phyloP scores from a whole-genome alignment of 1,140 invertebrate genomes.

The Araneus ventricosus region DNA sequence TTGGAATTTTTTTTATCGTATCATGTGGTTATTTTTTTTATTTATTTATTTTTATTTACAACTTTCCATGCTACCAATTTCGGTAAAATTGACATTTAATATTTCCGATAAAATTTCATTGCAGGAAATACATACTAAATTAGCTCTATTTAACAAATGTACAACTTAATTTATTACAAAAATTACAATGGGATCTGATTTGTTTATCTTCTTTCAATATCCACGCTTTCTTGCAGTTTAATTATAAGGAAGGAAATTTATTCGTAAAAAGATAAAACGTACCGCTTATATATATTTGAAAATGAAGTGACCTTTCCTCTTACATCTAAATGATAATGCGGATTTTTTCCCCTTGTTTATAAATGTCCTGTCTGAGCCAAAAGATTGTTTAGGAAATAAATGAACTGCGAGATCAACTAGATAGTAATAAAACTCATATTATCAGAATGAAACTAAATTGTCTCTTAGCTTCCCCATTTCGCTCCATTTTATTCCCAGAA shows the following conservation, averaged over 20 bases:
- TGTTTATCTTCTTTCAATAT: background rate
- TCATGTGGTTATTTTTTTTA: background rate
- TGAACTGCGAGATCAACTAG: background rate
- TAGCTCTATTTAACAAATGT: background rate
- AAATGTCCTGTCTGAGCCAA: background rate
- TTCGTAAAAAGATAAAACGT: background rate
- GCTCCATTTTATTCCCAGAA: conserved; percentile 20
- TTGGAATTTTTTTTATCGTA: background rate
- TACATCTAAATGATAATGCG: background rate
- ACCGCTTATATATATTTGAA: background rate
- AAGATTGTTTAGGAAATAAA: background rate
- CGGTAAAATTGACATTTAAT: background rate
- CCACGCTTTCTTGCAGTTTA: background rate
- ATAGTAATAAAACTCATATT: conserved; percentile 30
- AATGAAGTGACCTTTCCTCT: background rate
- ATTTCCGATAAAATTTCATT: background rate
- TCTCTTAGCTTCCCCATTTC: conserved; percentile 16
- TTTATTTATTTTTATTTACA: background rate
- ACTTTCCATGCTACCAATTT: background rate
- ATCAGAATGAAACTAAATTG: conserved; percentile 34
- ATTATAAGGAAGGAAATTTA: background rate
- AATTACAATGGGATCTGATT: background rate
- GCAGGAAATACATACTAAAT: background rate
- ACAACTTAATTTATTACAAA: background rate
- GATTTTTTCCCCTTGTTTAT: background rate